Evolutionary conservation across 1,140 invertebrate genomes (phyloP).

Genomic region (Neuroterus valhalla): DNA sequence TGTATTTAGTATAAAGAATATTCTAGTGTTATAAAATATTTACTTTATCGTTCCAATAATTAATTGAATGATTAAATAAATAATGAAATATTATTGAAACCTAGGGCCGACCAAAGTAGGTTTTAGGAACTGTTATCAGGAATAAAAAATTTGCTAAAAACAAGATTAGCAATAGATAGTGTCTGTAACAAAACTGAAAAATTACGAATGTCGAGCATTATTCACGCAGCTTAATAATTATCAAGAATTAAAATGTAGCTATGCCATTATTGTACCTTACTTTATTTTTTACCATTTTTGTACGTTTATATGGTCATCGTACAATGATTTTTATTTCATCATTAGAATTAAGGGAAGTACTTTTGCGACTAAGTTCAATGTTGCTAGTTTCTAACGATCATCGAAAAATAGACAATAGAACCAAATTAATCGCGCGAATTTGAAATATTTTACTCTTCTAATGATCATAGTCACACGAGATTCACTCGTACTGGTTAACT

Average conservation of each 20-base stretch:
- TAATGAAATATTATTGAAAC: not conserved
- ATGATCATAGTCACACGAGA: no score
- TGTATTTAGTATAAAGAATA: conserved; percentile 8
- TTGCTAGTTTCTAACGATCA: not conserved
- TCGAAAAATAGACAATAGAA: not conserved
- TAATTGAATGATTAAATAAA: conserved; percentile 2
- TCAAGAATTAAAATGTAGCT: not conserved
- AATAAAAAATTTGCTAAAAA: conserved; percentile 32
- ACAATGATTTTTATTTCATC: conserved; percentile 50
- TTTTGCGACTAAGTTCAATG: not conserved
- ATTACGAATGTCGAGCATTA: not conserved
- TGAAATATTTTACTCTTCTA: no score
- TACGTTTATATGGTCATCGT: conserved; percentile 65
- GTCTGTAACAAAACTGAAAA: not conserved
- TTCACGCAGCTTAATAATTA: conserved; percentile 1
- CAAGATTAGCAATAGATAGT: not conserved
- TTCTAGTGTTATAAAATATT: not conserved
- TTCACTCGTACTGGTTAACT: not conserved
- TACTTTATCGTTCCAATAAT: not conserved
- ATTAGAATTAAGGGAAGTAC: not conserved
- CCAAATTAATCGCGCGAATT: not conserved
- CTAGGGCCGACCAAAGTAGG: not conserved
- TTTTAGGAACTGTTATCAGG: not conserved
- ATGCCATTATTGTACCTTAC: conserved; percentile 33
- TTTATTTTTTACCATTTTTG: conserved; percentile 67